Percentiles rank a stretch among this genome's conserved stretches.
Evolutionary conservation across 1,140 invertebrate species (phyloP).

Genomic region (Acromyrmex charruanus): DNA sequence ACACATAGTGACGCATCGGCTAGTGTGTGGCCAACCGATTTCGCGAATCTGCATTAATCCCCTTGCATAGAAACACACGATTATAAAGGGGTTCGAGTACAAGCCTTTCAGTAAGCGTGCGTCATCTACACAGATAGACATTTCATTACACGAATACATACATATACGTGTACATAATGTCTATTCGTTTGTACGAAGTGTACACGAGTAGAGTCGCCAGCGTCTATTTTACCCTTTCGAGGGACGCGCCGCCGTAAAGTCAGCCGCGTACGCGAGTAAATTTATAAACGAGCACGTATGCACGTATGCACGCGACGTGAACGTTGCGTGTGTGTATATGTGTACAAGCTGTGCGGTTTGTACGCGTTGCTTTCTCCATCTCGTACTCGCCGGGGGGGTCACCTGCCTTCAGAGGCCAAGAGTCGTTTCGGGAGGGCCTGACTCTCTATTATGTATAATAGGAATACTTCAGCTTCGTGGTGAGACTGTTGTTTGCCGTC

Average conservation of each 20-base stretch:
- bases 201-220: background rate
- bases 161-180: background rate
- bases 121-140: conserved; percentile 21
- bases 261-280: conserved; percentile 32
- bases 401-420: conserved; percentile 66
- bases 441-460: conserved; percentile 78
- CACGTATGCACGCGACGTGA: background rate
- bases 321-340: background rate
- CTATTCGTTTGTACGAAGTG: background rate
- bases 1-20: background rate
- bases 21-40: background rate
- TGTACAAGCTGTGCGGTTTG: background rate
- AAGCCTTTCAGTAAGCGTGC: conserved; percentile 11
- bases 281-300: conserved; percentile 34
- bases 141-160: conserved; percentile 9
- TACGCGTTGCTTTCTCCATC: conserved; percentile 25
- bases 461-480: conserved; percentile 74
- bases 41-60: conserved; percentile 10
- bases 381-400: conserved; percentile 12
- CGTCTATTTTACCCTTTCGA: background rate
- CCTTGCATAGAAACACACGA: background rate
- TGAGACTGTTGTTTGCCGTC: conserved; percentile 78
- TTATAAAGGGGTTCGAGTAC: background rate
- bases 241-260: conserved; percentile 19
- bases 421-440: conserved; percentile 70